Base-by-base conservation (phyloP, 2,888 invertebrate genomes). In the Dromius quadrimaculatus region DNA sequence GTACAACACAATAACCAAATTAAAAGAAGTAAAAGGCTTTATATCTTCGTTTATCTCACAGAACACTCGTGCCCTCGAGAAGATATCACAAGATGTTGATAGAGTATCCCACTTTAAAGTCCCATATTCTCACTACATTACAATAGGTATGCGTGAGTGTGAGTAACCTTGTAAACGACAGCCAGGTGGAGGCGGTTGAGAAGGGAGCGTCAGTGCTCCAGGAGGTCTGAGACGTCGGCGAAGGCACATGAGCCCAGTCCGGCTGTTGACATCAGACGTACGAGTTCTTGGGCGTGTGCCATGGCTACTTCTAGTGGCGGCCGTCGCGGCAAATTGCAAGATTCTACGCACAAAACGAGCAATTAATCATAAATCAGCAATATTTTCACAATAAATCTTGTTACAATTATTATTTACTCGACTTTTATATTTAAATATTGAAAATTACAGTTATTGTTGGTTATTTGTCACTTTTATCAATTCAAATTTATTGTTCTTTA, bases 181-280 rank as follows among this genome's bases (percentile, higher is more conserved):
- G 62, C 70, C 70, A 70, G 64, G 45, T 34, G 47, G 11, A 36
- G 34, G 38, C 43, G 41, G 8, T 13, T 17, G 63, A 41, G 36
- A 19, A 9, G 20, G 9, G 17, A 47, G 78, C 78, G 83, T 87
- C 89, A 89, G 88, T 88, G 88, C 76, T 88, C 87, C 83, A 92
- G 87, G 81, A 93, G 89, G 83, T 93, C 93, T 79, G 92, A 89
- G 79, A 97, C 90, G 84, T 93, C 93, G 79, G 96, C 94, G 86
- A 97, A 97, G 83, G 97, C 97, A 88, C 95, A 95, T 72, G 95
- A 92, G 79, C 97, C 97, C 75, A 97, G 88, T 72, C 94, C 94
- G 74, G 91, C 88, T 80, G 90, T 90, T 74, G 95, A 92, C 95
- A 97, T 97, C 79, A 95, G 87, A 75, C 91, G 90, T 79, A 97